Percentiles rank a stretch among this genome's conserved stretches.
Conservation (phyloP, 2,888 invertebrate species). For the Mythimna albipuncta region DNA sequence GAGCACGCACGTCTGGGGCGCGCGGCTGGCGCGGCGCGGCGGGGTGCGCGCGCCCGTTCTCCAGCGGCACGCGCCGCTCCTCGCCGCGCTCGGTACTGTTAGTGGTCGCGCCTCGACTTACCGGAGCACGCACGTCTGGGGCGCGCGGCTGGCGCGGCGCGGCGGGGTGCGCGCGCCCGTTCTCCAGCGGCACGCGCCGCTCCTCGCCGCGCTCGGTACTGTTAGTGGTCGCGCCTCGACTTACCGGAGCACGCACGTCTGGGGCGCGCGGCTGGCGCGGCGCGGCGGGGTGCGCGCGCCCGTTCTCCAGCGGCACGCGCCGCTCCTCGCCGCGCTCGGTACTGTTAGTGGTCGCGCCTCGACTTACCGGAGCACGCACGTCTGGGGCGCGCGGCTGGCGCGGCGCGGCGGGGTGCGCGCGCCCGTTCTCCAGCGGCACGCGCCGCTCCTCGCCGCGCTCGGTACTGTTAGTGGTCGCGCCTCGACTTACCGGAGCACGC, state of each 20-base stretch:
- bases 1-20: slow-evolving; percentile 30
- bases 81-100: too few relatives aligned
- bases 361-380: too few relatives aligned
- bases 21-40: slow-evolving; percentile 54
- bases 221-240: too few relatives aligned
- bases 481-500: too few relatives aligned
- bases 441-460: too few relatives aligned
- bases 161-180: slow-evolving; percentile 79
- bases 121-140: slow-evolving; percentile 37
- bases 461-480: too few relatives aligned
- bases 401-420: too few relatives aligned
- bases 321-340: slow-evolving; percentile 65
- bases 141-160: slow-evolving; percentile 50
- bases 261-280: slow-evolving; percentile 46
- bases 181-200: slow-evolving; percentile 72
- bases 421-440: too few relatives aligned
- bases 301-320: slow-evolving; percentile 76
- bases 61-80: slow-evolving; percentile 68
- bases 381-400: too few relatives aligned
- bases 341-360: too few relatives aligned
- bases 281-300: slow-evolving; percentile 75
- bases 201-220: too few relatives aligned
- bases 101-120: too few relatives aligned
- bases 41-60: slow-evolving; percentile 82
- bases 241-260: slow-evolving; percentile 39